Evolutionary conservation across 2,797 vertebrate genomes (phyloP), one percentile per base, ranked within the genome.

Genomic region (Botia almorhae): DNA sequence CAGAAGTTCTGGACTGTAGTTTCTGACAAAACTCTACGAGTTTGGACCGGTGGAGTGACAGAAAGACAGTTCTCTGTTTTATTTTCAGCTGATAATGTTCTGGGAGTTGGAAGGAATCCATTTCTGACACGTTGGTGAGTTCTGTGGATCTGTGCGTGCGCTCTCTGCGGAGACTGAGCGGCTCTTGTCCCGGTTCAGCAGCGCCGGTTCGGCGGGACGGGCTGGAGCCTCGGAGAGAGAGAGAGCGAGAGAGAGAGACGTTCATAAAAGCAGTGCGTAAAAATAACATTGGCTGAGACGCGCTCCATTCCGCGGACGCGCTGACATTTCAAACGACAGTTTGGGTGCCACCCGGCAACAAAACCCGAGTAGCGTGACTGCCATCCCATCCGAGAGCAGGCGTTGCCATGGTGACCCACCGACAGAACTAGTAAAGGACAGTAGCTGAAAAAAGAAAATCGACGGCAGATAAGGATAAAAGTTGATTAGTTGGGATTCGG

Each of bases 321-420:
- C 79, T 92, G 90, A 91, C 91, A 90, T 92, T 90, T 89, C 71
- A 90, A 92, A 90, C 87, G 88, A 86, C 74, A 70, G 67, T 74
- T 74, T 67, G 61, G 69, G 80, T 69, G 67, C 58, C 67, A 79
- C 71, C 29, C 71, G 67, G 72, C 51, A 60, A 78, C 51, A 82
- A 39, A 55, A 74, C 72, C 58, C 61, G 69, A 71, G 69, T n/a
- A 72, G 90, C 89, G 90, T 89, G 91, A 90, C 94, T 94, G 43
- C 68, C 68, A 61, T 70, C 56, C 76, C 94, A 93, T 90, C 91
- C 89, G 63, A 91, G 94, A 90, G 93, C 90, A 94, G 93, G 94
- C 90, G 96, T 96, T 93, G 94, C 95, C 94, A 96, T 96, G 96
- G 95, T 94, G 95, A 97, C 96, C 91, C 88, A 91, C 87, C 93